Percentiles rank a stretch among this genome's conserved stretches.
Evolutionary conservation across 2,797 vertebrate species (phyloP).

Genomic region (Todus mexicanus): DNA sequence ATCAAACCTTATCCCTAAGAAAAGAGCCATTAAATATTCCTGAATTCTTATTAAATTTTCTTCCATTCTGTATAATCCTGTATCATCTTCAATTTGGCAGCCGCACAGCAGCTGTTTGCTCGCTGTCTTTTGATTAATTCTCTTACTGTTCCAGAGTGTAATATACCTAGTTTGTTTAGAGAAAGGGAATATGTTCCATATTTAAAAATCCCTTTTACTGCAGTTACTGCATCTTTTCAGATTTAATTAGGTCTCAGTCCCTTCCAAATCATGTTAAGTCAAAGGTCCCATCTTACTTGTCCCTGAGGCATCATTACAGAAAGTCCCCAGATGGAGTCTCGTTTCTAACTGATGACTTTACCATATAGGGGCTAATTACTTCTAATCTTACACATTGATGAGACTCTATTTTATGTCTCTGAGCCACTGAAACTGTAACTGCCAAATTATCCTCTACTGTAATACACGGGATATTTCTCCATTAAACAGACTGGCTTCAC

Average conservation of each 20-base stretch:
- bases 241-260: slow-evolving; percentile 44
- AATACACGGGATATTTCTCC: background rate
- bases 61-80: background rate
- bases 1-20: background rate
- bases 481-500: background rate
- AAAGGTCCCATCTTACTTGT: slow-evolving; percentile 24
- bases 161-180: slow-evolving; percentile 29
- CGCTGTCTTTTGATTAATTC: slow-evolving; percentile 15
- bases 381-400: slow-evolving; percentile 47
- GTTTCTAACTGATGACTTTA: slow-evolving; percentile 18
- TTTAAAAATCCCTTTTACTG: slow-evolving; percentile 37
- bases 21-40: background rate
- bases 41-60: background rate
- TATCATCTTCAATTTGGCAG: slow-evolving; percentile 41
- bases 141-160: slow-evolving; percentile 3
- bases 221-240: slow-evolving; percentile 1
- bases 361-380: slow-evolving; percentile 33
- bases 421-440: background rate
- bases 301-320: slow-evolving; percentile 1
- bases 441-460: slow-evolving; percentile 15
- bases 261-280: slow-evolving; percentile 27
- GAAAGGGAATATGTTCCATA: background rate
- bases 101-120: background rate
- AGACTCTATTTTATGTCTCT: slow-evolving; percentile 32
- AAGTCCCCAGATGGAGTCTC: slow-evolving; percentile 10